Base-by-base conservation (phyloP, 2,113 vertebrate species). In the Aldabrachelys gigantea region DNA sequence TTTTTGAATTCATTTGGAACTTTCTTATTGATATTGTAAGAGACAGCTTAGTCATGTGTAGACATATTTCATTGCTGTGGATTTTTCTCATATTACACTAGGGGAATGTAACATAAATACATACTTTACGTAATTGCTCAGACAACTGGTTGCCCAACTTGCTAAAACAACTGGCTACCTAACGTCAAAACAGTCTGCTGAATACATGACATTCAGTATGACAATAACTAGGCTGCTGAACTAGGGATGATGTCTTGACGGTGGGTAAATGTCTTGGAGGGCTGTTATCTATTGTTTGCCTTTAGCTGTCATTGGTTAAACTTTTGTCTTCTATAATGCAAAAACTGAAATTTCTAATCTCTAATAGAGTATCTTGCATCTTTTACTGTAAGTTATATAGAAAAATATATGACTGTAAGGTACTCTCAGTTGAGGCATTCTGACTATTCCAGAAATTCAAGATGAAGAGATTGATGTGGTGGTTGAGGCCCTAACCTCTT, bases 391-490 rank as follows among this genome's bases (percentile, higher is more conserved):
- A 38, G n/a, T 44, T 7, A 1, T 76, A 4, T 65, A 27, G 84
- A 31, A 54, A 47, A 31, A 31, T 59, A 1, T 79, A 19, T 4
- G 83, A 0, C 80, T 85, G 83, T 31, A 82, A 84, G 47, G 24
- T 83, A 69, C 19, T 89, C 3, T 53, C 85, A 49, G 29, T 35
- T 89, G 54, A 44, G 5, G 38, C 14, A 91, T 14, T 65, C 2
- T 79, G 4, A 6, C 52, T 56, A 1, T 47, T 80, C 89, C 35
- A 85, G 65, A 87, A 35, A 1, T 2, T 56, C 16, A 19, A 57
- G 80, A 35, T 93, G 54, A 87, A 95, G 80, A 62, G 76, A 38
- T 53, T 82, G 31, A 82, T 57, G 75, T 90, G 38, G 13, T 78
- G 22, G 38, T 85, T 29, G 21, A 44, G 31, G 11, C 10, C 38